Base-by-base conservation (phyloP, 2,797 vertebrate genomes). In the Pyrocephalus nanus region DNA sequence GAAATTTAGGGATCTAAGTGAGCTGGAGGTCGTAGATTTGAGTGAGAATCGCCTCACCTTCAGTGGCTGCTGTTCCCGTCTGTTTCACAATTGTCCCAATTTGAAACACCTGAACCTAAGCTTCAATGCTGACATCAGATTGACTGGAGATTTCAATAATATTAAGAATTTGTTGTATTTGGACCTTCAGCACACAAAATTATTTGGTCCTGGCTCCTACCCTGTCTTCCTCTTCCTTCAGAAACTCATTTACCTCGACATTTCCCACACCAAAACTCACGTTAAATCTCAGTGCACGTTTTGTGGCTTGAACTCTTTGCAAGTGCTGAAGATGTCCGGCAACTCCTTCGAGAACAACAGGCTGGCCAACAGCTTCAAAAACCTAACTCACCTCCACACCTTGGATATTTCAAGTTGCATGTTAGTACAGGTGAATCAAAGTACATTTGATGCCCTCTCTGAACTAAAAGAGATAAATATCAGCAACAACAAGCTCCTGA, bases 101-200 rank as follows among this genome's bases (percentile, higher is more conserved):
- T 94, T 98, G 75, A 97, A 88, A 34, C 27, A 96, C 34, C 94
- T 98, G 93, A 97, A 98, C 64, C 67, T 98, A 43, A 98, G 98
- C 79, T 97, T 93, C 92, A 98, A 98, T 77, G 61, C 61, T 5
- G 6, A 90, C 12, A 97, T 98, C 71, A 60, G 3, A 0, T 15
- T 98, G 45, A 9, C 5, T 6, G 74, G 87, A 36, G 94, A 97
- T 57, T 98, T 98, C 34, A 2, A 61, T 53, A 95, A 95, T 4
- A 45, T 97, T 64, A 95, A 90, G 50, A 58, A 96, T 21, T 95
- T 97, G 75, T 69, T 96, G 11, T 62, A 96, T 47, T 76, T 98
- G 90, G 97, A 98, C 84, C 38, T 98, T 23, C 98, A 97, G 57
- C 74, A 97, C 79, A 98, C 98, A 6, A 91, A 19, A 12, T 87